phyloP scores from a whole-genome alignment of 2,113 vertebrate genomes.

The Oreochromis aureus region DNA sequence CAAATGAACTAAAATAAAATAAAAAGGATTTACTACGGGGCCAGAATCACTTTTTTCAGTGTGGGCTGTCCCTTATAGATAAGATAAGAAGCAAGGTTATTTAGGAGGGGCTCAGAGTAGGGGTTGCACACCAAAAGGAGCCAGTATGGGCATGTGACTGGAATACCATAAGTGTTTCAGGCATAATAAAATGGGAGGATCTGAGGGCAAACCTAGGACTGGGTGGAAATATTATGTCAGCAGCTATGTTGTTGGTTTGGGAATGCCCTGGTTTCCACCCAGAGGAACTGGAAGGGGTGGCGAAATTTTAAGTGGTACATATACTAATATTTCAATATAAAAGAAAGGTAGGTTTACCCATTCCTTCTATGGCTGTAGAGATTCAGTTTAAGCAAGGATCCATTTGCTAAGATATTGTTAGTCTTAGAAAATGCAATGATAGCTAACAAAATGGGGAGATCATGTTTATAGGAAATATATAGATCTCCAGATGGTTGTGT shows the following conservation, averaged over 20 bases:
- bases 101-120: neutral
- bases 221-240: neutral
- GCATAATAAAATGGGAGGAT: neutral
- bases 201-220: fast-evolving
- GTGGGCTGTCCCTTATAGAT: neutral
- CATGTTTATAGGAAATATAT: neutral
- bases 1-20: neutral
- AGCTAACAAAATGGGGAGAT: neutral
- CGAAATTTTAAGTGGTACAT: neutral
- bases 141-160: neutral
- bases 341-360: neutral
- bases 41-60: fast-evolving
- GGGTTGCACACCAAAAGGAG: neutral
- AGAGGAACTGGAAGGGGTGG: neutral
- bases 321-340: neutral
- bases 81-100: neutral
- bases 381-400: neutral
- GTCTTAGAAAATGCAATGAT: neutral
- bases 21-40: neutral
- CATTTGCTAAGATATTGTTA: neutral
- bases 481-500: neutral
- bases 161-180: neutral
- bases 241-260: neutral
- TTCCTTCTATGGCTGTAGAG: neutral
- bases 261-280: neutral